Base-by-base conservation (phyloP, 1,140 invertebrate species). In the Drosophila pseudoobscura region DNA sequence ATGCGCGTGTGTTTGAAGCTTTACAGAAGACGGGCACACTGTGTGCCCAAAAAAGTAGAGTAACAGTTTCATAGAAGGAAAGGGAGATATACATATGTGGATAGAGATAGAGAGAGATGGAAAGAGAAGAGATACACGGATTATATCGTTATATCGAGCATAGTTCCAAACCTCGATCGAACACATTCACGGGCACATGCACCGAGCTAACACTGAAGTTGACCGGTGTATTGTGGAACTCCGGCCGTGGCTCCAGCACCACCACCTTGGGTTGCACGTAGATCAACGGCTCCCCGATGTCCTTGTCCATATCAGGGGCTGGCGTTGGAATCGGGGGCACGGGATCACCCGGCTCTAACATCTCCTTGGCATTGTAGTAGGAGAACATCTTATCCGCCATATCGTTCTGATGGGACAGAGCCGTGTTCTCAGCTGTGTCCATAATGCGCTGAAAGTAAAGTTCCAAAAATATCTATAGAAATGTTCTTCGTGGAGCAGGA, bases 131-230 rank as follows among this genome's bases (percentile, higher is more conserved):
- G 49, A 62, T 46, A 70, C 35, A 72, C 68, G 60, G 61, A 54
- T 63, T 60, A 74, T 53, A 39, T 11, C 47, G 15, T 24, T 46
- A 70, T 60, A 26, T 26, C 24, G 45, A 68, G 43, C 11, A 52
- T 44, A 50, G 53, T 49, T 62, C 75, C 85, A 89, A 91, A 98
- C 97, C 95, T 94, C 96, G 94, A 80, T 98, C 96, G 90, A 96
- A 99, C 44, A 99, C 97, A 92, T 98, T 98, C 24, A 97, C 98
- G 2, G 98, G 98, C 6, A 99, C 97, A 91, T 99, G 98, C 5
- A 99, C 96, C 39, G 97, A 96, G 78, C 97, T 98, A 89, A 95
- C 93, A 84, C 94, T 96, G 6, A 94, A 94, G 91, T 98, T 98
- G 3, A 99, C 96, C 9, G 94, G 92, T 20, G 95, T 95, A 83